Conservation (phyloP, 2,113 vertebrate species). For the Myrmophylax atrothorax region DNA sequence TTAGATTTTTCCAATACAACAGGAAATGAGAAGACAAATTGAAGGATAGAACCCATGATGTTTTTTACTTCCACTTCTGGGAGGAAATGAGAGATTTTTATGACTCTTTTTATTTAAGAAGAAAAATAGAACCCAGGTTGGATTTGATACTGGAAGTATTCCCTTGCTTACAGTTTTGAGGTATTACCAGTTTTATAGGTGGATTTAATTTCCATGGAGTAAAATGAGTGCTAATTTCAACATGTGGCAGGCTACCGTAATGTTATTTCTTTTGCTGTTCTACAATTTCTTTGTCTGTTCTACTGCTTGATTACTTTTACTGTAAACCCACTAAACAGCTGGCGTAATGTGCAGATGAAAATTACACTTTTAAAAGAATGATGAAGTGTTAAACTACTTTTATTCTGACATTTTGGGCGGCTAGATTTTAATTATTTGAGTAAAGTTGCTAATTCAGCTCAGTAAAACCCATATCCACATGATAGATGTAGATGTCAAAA, state of each 20-base stretch:
- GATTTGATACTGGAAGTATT: slow-evolving; percentile 37
- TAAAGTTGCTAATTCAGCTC: slow-evolving; percentile 58
- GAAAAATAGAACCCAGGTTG: slow-evolving; percentile 52
- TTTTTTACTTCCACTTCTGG: slow-evolving; percentile 3
- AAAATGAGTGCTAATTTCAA: slow-evolving; percentile 44
- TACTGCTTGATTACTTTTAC: slow-evolving; percentile 48
- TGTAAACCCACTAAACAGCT: slow-evolving; percentile 52
- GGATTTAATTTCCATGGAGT: slow-evolving; percentile 53
- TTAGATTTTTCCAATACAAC: background rate
- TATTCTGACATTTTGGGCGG: slow-evolving; percentile 54
- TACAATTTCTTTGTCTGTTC: slow-evolving; percentile 4
- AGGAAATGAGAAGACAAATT: background rate
- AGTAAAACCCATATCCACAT: slow-evolving; percentile 47
- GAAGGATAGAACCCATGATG: background rate
- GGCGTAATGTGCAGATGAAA: slow-evolving; percentile 31
- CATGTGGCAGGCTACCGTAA: slow-evolving; percentile 16
- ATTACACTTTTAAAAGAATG: slow-evolving; percentile 53
- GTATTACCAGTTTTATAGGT: slow-evolving; percentile 57
- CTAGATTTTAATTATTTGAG: slow-evolving; percentile 66
- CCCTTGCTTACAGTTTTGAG: slow-evolving; percentile 34
- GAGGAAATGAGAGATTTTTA: slow-evolving; percentile 51
- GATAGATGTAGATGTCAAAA: slow-evolving; percentile 66
- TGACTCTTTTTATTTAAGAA: slow-evolving; percentile 55
- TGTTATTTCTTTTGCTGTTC: slow-evolving; percentile 34
- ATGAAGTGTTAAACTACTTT: slow-evolving; percentile 58